Base-by-base conservation (phyloP, 2,888 invertebrate genomes). In the Penaeus monodon region DNA sequence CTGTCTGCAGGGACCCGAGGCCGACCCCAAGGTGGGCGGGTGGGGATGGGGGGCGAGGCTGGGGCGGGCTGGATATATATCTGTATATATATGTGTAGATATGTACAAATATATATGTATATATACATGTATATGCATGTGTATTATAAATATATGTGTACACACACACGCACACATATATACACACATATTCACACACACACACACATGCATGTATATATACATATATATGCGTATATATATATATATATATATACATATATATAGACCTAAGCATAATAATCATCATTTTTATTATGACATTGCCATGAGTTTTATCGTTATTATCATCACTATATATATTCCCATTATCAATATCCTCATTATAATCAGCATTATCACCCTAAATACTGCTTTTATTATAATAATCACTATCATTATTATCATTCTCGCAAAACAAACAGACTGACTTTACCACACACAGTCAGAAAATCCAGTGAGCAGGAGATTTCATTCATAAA, bases 1-100 rank as follows among this genome's bases (percentile, higher is more conserved):
- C n/a, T 86, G 86, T 49, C 38, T 86, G 17, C 86, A 86, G 78
- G 82, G 64, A 7, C 80, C 80, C 17, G 80, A 80, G 29, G 17
- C 22, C 1, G 63, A 57, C 6, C 27, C 49, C 6, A 63, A 79
- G 79, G 79, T 79, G 63, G 20, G 79, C 63, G 64, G n/a, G 70
- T 29, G 33, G 33, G 33, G 17, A 1, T 44, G 44, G 8, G 44
- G 44, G 44, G 44, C 10, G 44, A 10, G 44, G 10, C 10, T 44
- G 44, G 44, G 44, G 44, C 10, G 44, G 44, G 44, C 1, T 14
- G 33, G 3, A 76, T n/a, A 76, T 44, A 76, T 76, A 38, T 38
- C 38, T 38, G 44, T 10, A 38, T 10, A 74, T 38, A 74, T 38
- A 38, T 74, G 22, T 10, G 22, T 27, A 33, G 7, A 29, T 29